These are phyloP conservation scores for Papilio polytes DNA, from an alignment of 1,140 invertebrate species.

Conservation along the genomic window DNA sequence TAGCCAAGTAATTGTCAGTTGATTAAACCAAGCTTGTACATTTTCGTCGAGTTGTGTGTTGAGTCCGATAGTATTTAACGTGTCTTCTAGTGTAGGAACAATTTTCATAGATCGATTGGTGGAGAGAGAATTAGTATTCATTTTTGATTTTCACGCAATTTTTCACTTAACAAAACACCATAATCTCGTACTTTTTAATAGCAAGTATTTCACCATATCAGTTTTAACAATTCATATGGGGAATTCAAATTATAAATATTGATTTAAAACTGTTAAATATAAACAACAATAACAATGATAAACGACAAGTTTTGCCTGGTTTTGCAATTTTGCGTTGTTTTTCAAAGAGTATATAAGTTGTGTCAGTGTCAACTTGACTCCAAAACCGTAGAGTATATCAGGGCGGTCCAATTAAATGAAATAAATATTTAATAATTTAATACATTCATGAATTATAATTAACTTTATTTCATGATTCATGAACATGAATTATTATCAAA, in stretches of 20 bases:
- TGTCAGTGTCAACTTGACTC: not conserved
- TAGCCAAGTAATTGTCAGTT: slow-evolving; percentile 68
- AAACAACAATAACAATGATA: slow-evolving; percentile 13
- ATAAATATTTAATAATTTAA: too few relatives aligned
- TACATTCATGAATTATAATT: too few relatives aligned
- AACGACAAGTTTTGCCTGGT: not conserved
- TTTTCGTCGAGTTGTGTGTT: slow-evolving; percentile 63
- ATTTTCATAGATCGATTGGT: slow-evolving; percentile 76
- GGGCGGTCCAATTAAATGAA: not conserved
- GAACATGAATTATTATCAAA: too few relatives aligned
- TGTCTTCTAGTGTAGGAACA: slow-evolving; percentile 75
- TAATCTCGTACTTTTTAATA: not conserved
- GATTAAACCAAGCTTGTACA: slow-evolving; percentile 61
- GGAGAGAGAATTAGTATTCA: slow-evolving; percentile 62
- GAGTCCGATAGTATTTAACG: slow-evolving; percentile 62
- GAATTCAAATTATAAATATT: not conserved
- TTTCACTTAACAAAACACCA: slow-evolving; percentile 23
- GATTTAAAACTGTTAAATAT: not conserved
- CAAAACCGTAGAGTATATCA: not conserved
- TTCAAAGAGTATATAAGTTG: not conserved
- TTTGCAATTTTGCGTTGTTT: not conserved
- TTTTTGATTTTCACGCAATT: slow-evolving; percentile 50
- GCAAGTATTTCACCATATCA: not conserved
- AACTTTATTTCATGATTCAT: too few relatives aligned
- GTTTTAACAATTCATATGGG: not conserved